Percentiles rank a stretch among this genome's conserved stretches.
Conservation (phyloP, 2,888 invertebrate genomes). For the Sympetrum striolatum region DNA sequence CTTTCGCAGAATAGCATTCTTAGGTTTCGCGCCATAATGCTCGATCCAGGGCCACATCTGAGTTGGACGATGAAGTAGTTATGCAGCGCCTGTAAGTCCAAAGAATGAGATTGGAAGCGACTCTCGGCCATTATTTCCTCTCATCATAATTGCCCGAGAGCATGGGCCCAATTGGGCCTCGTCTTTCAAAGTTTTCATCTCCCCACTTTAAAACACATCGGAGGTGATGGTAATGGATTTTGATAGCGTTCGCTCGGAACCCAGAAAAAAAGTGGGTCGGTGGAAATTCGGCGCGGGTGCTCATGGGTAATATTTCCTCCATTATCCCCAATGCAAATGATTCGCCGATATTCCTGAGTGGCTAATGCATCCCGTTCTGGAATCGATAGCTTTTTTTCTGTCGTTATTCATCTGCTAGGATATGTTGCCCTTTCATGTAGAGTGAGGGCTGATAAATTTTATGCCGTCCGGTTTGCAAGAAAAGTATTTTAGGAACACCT, state of each 20-base stretch:
- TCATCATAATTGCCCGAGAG: neutral
- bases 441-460: neutral
- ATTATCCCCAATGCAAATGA: neutral
- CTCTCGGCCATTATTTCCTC: neutral
- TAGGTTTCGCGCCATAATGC: neutral
- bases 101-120: neutral
- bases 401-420: neutral
- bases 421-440: neutral
- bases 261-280: neutral
- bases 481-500: too few relatives aligned
- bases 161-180: neutral
- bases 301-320: neutral
- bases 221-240: neutral
- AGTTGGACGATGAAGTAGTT: neutral
- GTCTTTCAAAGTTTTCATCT: neutral
- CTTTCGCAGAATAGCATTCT: neutral
- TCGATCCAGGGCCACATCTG: neutral
- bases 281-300: neutral
- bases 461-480: too few relatives aligned
- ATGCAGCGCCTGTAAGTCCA: neutral
- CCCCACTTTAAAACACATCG: neutral
- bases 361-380: neutral
- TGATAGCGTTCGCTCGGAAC: neutral
- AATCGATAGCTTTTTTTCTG: too few relatives aligned
- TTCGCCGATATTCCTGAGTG: neutral